These are phyloP conservation scores for Megalonaias nervosa DNA, from an alignment of 1,140 invertebrate species.

Conservation along the genomic window DNA sequence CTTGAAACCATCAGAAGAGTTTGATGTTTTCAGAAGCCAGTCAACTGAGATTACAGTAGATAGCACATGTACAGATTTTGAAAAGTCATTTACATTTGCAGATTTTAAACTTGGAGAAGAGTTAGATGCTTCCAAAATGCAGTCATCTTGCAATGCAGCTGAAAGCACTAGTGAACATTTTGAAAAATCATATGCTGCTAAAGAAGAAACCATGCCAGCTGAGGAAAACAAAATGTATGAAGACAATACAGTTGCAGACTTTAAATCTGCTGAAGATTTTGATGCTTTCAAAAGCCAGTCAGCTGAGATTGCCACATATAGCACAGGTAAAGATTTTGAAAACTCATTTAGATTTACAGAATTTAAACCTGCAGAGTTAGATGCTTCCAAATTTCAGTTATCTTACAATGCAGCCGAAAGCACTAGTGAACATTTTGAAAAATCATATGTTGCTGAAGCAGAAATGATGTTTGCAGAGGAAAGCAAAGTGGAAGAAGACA, in stretches of 20 bases:
- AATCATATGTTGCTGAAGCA: not conserved
- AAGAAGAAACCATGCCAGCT: not conserved
- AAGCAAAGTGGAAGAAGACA: no score
- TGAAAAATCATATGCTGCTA: not conserved
- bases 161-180: not conserved
- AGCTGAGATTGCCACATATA: no score
- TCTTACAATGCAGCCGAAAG: not conserved
- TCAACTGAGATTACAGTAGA: conserved; percentile 4
- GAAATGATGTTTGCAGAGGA: not conserved
- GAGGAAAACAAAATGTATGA: not conserved
- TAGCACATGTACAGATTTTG: not conserved
- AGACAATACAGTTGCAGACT: not conserved
- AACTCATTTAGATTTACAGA: not conserved
- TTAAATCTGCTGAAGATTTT: no score
- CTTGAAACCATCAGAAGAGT: conserved; percentile 1
- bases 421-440: conserved; percentile 3
- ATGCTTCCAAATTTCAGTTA: not conserved
- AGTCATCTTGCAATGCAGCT: no score
- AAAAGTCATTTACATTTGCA: no score
- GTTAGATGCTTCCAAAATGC: no score
- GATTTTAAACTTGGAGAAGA: no score
- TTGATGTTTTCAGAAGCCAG: conserved; percentile 7
- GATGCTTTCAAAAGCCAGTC: no score
- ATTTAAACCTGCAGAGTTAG: not conserved
- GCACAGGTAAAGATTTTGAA: no score